phyloP scores from a whole-genome alignment of 2,797 vertebrate genomes.

The Luscinia luscinia region DNA sequence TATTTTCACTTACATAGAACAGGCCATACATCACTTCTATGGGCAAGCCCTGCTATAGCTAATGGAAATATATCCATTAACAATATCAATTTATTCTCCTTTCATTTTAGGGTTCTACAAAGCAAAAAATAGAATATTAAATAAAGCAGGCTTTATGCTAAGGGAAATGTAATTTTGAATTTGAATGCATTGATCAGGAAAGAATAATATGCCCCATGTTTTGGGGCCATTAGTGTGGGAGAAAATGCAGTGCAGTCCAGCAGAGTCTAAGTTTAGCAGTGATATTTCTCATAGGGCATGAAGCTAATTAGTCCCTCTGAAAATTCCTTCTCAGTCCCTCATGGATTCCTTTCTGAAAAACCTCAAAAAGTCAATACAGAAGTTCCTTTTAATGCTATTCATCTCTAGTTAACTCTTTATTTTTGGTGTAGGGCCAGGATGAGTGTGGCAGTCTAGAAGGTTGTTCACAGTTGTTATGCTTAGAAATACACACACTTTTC shows the following conservation, averaged over 20 bases:
- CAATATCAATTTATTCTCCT: neutral
- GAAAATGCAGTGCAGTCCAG: neutral
- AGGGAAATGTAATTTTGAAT: neutral
- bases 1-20: neutral
- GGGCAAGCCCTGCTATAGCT: neutral
- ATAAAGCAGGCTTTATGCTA: neutral
- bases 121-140: neutral
- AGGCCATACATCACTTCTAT: accelerated
- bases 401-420: neutral
- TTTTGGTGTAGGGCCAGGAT: neutral
- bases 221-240: neutral
- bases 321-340: neutral
- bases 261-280: neutral
- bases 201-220: neutral
- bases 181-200: neutral
- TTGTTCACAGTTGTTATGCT: neutral
- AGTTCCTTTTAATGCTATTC: neutral
- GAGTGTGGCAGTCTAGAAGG: neutral
- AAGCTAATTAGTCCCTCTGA: slow-evolving; percentile 35
- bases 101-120: neutral
- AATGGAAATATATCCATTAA: neutral
- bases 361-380: neutral
- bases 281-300: neutral
- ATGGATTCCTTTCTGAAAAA: neutral
- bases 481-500: neutral